A percentile compares a stretch with the other conserved stretches of the same genome.
Evolutionary conservation across 2,888 invertebrate genomes (phyloP).

Genomic region (Cheiracanthium punctorium): DNA sequence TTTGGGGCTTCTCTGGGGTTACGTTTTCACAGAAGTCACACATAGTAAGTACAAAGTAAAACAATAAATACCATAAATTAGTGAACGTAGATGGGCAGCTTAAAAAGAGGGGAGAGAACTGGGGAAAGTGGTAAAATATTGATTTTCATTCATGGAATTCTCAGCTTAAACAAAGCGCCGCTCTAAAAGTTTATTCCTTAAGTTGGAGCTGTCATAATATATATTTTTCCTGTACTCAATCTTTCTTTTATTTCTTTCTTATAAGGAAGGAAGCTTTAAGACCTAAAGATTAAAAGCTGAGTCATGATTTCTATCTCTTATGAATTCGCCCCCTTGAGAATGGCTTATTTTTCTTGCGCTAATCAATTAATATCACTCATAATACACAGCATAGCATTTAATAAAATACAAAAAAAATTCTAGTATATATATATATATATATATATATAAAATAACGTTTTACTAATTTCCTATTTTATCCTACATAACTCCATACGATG

Average conservation of each 20-base stretch:
- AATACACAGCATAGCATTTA: no score
- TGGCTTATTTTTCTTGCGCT: no score
- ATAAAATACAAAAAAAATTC: no score
- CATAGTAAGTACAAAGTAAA: slow-evolving; percentile 36
- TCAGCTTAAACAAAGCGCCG: background rate
- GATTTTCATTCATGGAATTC: slow-evolving; percentile 20
- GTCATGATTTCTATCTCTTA: background rate
- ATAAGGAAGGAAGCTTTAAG: background rate
- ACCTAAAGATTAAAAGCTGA: background rate
- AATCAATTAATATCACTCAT: no score
- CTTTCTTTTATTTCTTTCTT: background rate
- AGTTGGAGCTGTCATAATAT: background rate
- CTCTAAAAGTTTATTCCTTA: background rate
- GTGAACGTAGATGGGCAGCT: slow-evolving; percentile 45
- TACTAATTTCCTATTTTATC: no score
- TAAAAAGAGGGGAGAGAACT: slow-evolving; percentile 11
- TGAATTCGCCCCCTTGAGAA: no score
- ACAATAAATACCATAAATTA: slow-evolving; percentile 57
- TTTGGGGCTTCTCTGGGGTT: slow-evolving; percentile 21
- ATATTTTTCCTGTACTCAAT: background rate
- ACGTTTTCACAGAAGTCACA: background rate
- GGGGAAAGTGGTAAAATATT: slow-evolving; percentile 38
- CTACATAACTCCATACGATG: no score
- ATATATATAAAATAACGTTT: no score
- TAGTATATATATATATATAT: no score